Percentiles rank a stretch among this genome's conserved stretches.
Conservation (phyloP, 2,888 invertebrate species). For the Anticlea derivata region DNA sequence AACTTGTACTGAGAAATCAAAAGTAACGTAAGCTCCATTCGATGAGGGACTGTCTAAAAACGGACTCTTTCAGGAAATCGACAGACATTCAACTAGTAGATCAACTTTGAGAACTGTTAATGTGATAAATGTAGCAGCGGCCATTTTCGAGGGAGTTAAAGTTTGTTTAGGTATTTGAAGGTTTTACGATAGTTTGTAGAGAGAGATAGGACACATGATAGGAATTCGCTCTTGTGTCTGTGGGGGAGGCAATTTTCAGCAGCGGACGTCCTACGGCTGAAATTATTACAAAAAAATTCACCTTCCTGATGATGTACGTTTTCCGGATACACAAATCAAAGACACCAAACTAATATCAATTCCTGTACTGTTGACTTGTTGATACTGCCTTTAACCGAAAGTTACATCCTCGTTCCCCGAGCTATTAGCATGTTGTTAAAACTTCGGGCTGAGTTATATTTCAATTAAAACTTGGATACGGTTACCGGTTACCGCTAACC, state of each 20-base stretch:
- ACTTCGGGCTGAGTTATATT: conserved; percentile 43
- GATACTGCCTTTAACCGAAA: conserved; percentile 33
- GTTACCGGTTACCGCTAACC: conserved; percentile 24
- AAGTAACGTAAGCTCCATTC: conserved; percentile 10
- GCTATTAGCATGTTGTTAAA: conserved; percentile 38
- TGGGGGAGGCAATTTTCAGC: no score
- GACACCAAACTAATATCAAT: no score
- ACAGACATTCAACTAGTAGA: conserved; percentile 4
- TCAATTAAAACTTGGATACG: conserved; percentile 50
- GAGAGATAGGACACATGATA: no score
- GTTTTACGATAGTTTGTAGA: no score
- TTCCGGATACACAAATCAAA: no score
- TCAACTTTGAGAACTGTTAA: conserved; percentile 3
- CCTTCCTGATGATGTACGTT: no score
- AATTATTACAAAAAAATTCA: no score
- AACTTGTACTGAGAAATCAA: neutral
- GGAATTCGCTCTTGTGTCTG: no score
- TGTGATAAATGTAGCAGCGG: conserved; percentile 4
- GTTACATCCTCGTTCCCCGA: conserved; percentile 29
- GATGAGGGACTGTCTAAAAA: conserved; percentile 4
- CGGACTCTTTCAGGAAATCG: conserved; percentile 10
- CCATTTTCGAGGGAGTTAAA: no score
- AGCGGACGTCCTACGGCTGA: no score
- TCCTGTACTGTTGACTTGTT: conserved; percentile 31
- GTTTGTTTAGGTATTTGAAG: no score